These are phyloP conservation scores for Barypeithes pellucidus DNA, from an alignment of 2,888 invertebrate genomes.

Conservation along the genomic window DNA sequence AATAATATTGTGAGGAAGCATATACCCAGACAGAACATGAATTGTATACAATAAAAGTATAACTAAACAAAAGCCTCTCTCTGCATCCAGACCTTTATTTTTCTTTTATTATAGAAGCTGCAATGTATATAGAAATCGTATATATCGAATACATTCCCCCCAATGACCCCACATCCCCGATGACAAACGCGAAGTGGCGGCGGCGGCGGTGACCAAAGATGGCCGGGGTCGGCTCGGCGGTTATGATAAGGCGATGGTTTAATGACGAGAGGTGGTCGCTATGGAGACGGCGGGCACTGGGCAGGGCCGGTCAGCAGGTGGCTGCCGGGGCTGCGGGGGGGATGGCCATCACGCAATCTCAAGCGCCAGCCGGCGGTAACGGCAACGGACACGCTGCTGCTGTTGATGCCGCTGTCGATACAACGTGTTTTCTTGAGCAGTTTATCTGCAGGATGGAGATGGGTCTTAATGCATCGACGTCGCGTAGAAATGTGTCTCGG, in stretches of 20 bases:
- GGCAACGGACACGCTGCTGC: slow-evolving; percentile 63
- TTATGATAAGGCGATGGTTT: slow-evolving; percentile 75
- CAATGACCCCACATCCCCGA: slow-evolving; percentile 47
- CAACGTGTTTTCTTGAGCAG: slow-evolving; percentile 43
- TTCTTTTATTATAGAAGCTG: slow-evolving; percentile 41
- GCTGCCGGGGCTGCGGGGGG: slow-evolving; percentile 65
- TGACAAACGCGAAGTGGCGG: slow-evolving; percentile 60
- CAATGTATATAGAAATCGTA: slow-evolving; percentile 42
- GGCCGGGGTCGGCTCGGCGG: slow-evolving; percentile 71
- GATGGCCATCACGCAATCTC: slow-evolving; percentile 71
- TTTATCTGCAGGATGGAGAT: slow-evolving; percentile 39
- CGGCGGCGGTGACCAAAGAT: slow-evolving; percentile 70
- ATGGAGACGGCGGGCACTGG: slow-evolving; percentile 72
- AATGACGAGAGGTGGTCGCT: slow-evolving; percentile 74
- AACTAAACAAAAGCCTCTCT: slow-evolving; percentile 23
- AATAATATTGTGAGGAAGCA: neutral
- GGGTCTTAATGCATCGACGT: slow-evolving; percentile 2
- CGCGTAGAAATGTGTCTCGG: slow-evolving; percentile 1
- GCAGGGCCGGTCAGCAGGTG: slow-evolving; percentile 71
- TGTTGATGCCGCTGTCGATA: slow-evolving; percentile 48
- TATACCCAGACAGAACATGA: neutral
- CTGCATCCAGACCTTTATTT: slow-evolving; percentile 14
- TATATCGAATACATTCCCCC: slow-evolving; percentile 35
- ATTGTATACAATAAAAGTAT: slow-evolving; percentile 41
- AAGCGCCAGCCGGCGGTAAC: slow-evolving; percentile 64